phyloP scores from a whole-genome alignment of 2,797 vertebrate genomes.

The Smutsia temminckii region DNA sequence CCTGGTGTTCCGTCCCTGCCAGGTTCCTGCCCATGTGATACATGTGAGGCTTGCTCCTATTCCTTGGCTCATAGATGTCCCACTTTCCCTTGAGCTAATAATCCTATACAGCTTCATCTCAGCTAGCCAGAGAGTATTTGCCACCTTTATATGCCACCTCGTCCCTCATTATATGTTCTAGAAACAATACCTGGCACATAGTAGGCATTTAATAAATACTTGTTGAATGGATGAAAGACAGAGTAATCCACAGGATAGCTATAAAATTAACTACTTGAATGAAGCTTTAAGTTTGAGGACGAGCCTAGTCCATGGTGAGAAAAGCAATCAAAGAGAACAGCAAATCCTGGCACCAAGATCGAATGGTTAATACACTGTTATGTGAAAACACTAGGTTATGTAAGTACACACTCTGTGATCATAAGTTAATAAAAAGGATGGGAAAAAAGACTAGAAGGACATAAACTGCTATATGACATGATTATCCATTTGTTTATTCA shows the following conservation, averaged over 20 bases:
- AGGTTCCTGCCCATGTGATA: background rate
- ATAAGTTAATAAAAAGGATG: background rate
- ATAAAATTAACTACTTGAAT: background rate
- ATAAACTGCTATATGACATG: background rate
- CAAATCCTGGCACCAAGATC: background rate
- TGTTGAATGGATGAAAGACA: background rate
- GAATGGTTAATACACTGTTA: background rate
- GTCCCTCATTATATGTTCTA: background rate
- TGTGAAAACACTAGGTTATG: background rate
- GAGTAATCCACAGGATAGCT: background rate
- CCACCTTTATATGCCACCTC: background rate
- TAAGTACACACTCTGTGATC: background rate
- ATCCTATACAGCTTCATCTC: background rate
- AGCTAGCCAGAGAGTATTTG: background rate
- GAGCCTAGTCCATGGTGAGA: background rate
- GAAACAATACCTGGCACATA: background rate
- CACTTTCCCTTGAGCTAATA: background rate
- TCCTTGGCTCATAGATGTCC: background rate
- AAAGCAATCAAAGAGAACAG: background rate
- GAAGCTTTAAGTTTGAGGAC: conserved; percentile 14
- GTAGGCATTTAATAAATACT: conserved; percentile 1
- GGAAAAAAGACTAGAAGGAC: background rate
- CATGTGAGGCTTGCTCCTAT: background rate
- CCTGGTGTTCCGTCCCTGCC: background rate
- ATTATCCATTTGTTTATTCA: background rate